A percentile compares a stretch with the other conserved stretches of the same genome.
Conservation (phyloP, 2,797 vertebrate genomes). For the Falco novaeseelandiae region DNA sequence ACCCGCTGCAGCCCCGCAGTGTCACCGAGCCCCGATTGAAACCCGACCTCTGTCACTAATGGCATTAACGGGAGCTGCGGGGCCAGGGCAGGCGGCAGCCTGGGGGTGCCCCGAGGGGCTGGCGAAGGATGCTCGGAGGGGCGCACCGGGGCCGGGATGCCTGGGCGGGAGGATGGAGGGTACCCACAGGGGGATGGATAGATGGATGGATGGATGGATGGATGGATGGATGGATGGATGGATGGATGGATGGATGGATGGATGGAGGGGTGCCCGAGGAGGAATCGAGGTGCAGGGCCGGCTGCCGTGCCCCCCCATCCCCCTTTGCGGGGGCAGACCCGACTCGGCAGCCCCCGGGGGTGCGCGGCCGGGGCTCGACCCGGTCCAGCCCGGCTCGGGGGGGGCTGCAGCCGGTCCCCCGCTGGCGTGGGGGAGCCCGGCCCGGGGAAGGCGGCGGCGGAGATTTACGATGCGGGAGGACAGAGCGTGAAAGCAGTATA, state of each 20-base stretch:
- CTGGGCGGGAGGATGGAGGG: neutral
- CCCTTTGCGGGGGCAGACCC: no score
- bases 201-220: neutral
- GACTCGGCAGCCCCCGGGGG: neutral
- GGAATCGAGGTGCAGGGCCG: neutral
- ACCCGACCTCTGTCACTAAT: constrained; percentile 72
- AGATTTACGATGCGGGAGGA: constrained; percentile 92
- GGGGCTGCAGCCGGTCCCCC: constrained; percentile 38
- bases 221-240: neutral
- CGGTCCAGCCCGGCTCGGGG: neutral
- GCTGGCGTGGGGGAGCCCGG: constrained; percentile 61
- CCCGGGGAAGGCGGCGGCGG: constrained; percentile 72
- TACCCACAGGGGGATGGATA: neutral
- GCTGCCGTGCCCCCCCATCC: neutral
- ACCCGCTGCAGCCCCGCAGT: constrained; percentile 47
- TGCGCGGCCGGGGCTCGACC: neutral
- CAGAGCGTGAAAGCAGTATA: constrained; percentile 95
- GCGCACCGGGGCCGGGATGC: rapidly evolving
- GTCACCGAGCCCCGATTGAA: constrained; percentile 70
- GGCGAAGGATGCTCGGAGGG: neutral
- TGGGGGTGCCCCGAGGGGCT: rapidly evolving
- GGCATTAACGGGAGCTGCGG: constrained; percentile 69
- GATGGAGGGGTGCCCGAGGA: neutral
- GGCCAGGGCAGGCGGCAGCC: neutral
- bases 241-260: neutral